Base-by-base conservation (phyloP, 2,113 vertebrate species). In the Camelus bactrianus region DNA sequence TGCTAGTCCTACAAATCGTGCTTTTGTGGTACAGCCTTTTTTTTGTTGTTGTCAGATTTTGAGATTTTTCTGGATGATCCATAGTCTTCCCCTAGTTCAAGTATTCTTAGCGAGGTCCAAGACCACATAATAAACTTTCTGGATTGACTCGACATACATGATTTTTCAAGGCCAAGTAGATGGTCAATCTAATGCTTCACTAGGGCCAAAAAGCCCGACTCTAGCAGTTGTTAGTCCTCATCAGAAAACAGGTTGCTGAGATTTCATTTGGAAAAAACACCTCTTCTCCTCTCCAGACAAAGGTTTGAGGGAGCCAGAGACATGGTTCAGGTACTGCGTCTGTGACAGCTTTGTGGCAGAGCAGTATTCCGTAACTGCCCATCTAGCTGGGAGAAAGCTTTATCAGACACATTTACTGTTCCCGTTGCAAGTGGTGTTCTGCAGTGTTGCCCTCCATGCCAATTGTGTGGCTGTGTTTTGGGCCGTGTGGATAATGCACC, bases 321-420 rank as follows among this genome's bases (percentile, higher is more conserved):
- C 16, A 32, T n/a, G 20, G 16, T 30, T 89, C 62, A n/a, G 20
- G 48, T 87, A 50, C 77, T 69, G 16, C 3, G 46, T 87, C 70
- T 92, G 9, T 89, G 86, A n/a, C 42, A 83, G 20, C 32, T 83
- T 91, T 77, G 35, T 79, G 42, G 67, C 65, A 95, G 13, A 85
- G 65, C 30, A 70, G 22, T 95, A 46, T 84, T 77, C n/a, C n/a
- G 95, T 70, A 91, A 85, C 69, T 94, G 82, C 19, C 38, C 73
- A 96, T 77, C 14, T 69, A 82, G 46, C 15, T 24, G 2, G 35
- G 64, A 24, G 26, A 86, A 95, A 79, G 42, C 77, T 93, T 82
- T 84, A 91, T 89, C 79, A 86, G 79, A 81, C 60, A 95, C 46
- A 87, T 85, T 91, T 82, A 85, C 77, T 81, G 19, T 96, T 96